Evolutionary conservation across 2,888 invertebrate species (phyloP), one percentile per base, ranked within the genome.

Genomic region (Nemotelus pantherinus): DNA sequence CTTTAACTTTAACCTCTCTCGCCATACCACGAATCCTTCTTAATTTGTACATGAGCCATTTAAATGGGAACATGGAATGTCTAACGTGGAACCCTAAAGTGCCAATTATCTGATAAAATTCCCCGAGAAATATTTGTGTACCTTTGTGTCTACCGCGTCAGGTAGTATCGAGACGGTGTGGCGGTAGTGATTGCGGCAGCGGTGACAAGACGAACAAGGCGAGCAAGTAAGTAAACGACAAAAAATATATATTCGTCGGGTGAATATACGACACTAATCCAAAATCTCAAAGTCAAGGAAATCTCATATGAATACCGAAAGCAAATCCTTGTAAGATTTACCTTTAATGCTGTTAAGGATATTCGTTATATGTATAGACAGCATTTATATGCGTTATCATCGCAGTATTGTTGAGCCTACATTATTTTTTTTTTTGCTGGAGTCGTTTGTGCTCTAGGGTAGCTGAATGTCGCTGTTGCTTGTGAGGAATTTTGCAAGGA

Each of bases 71-170:
- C 47, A n/a, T 47, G 7, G 47, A 65, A 53, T 9, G 41, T 48
- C 41, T 47, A n/a, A 10, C 6, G 58, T 50, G 50, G 50, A 50
- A 50, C 25, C 72, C 48, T 72, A 60, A 72, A 72, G 72, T 60
- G 72, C 72, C 72, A 72, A 72, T 72, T 72, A 72, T 58, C 57
- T 72, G 72, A 72, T 72, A 72, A 72, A 58, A 72, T 72, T 58
- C 60, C 60, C 68, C 7, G 53, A 68, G 53, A 65, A 47, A 65
- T 10, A 65, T 25, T 25, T 25, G 25, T 25, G 25, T 25, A 25
- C 25, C 25, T 25, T 25, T 25, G 25, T 25, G 25, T 25, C 25
- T 25, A 25, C 25, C 25, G 25, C 25, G 25, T 25, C 25, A 25
- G 25, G 25, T 25, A 25, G 25, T 25, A 25, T 25, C 25, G 25